Conservation (phyloP, 23 tunicate species). For the Phallusia fumigata region DNA sequence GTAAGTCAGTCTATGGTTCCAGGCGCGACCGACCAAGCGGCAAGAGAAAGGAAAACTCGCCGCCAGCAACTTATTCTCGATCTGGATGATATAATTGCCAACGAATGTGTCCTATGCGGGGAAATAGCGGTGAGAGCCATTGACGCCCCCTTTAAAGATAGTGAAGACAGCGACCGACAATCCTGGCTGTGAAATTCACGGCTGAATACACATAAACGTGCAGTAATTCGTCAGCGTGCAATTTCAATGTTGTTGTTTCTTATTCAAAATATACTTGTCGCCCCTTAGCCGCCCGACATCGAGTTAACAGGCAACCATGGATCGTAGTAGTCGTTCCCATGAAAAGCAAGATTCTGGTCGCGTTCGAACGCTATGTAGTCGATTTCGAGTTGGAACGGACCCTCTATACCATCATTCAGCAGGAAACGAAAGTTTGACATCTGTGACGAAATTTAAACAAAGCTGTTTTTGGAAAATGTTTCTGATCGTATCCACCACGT, state of each 20-base stretch:
- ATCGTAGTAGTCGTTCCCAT: conserved; percentile 19
- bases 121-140: conserved; percentile 64
- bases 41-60: conserved; percentile 17
- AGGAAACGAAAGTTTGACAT: conserved; percentile 64
- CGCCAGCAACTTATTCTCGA: conserved; percentile 44
- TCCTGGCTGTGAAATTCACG: background rate
- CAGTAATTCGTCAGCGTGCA: background rate
- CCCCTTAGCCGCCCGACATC: background rate
- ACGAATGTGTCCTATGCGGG: conserved; percentile 81
- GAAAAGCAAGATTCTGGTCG: background rate
- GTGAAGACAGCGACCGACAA: conserved; percentile 17
- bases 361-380: conserved; percentile 77
- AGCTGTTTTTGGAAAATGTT: too few species aligned
- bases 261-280: background rate
- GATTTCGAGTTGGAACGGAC: conserved; percentile 94
- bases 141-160: conserved; percentile 50
- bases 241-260: background rate
- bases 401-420: conserved; percentile 86
- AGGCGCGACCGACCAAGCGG: conserved; percentile 2
- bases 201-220: background rate
- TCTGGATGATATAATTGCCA: conserved; percentile 70
- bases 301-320: conserved; percentile 63
- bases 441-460: conserved; percentile 35
- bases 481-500: too few species aligned
- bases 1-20: conserved; percentile 17